These are phyloP conservation scores for Uria lomvia DNA, from an alignment of 2,113 vertebrate genomes.

Conservation along the genomic window DNA sequence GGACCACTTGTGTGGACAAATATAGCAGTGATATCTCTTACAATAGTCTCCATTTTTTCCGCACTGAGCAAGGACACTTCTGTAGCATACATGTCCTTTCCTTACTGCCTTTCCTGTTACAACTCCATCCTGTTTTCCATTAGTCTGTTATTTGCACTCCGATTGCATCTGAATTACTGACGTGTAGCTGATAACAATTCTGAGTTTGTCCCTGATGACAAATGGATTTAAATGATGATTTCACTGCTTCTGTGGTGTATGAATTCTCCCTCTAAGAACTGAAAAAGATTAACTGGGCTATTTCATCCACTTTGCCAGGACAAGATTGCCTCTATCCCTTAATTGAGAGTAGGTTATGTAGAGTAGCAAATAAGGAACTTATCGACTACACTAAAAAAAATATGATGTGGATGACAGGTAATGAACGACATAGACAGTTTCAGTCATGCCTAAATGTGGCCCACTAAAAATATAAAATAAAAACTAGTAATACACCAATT, in stretches of 20 bases:
- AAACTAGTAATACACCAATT: neutral
- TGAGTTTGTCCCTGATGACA: neutral
- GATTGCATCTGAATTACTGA: neutral
- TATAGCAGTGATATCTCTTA: neutral
- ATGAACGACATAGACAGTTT: fast-evolving
- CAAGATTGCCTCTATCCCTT: neutral
- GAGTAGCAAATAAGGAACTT: neutral
- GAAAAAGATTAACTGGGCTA: neutral
- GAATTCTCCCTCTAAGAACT: neutral
- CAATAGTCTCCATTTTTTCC: neutral
- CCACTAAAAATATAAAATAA: neutral
- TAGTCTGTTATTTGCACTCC: neutral
- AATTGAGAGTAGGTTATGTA: neutral
- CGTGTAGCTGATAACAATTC: neutral
- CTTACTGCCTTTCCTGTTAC: neutral
- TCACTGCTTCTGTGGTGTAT: neutral
- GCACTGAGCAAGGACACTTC: neutral
- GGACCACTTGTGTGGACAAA: neutral
- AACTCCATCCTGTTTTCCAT: neutral
- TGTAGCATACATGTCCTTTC: neutral
- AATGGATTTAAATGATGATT: neutral
- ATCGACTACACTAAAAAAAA: neutral
- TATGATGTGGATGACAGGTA: neutral
- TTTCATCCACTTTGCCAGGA: neutral
- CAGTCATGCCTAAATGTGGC: neutral